phyloP scores from a whole-genome alignment of 1,140 invertebrate species.

The Ridgeia piscesae region DNA sequence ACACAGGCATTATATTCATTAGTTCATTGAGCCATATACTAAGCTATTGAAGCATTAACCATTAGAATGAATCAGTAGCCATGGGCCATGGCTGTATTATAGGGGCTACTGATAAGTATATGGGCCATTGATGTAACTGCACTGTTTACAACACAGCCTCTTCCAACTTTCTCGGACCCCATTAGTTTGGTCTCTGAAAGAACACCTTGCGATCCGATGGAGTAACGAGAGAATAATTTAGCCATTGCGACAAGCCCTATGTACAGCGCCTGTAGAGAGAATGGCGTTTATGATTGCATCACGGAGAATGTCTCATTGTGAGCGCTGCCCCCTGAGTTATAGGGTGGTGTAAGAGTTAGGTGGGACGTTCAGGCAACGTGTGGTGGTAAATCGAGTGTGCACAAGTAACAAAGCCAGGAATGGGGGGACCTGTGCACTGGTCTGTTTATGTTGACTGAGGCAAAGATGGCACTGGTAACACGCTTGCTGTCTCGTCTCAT shows the following conservation, averaged over 20 bases:
- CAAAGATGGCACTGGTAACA: neutral
- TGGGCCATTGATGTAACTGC: neutral
- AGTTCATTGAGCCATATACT: neutral
- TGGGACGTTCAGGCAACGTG: neutral
- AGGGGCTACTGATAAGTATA: neutral
- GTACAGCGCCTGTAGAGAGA: neutral
- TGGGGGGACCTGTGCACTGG: neutral
- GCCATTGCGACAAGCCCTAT: neutral
- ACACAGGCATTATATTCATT: neutral
- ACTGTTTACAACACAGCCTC: neutral
- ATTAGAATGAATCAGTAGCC: neutral
- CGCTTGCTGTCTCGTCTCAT: neutral
- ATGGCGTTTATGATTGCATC: neutral
- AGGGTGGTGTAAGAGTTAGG: neutral
- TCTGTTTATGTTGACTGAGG: neutral
- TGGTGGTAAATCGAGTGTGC: neutral
- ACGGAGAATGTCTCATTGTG: neutral
- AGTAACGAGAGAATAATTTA: neutral
- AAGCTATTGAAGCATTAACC: neutral
- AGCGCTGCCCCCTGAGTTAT: neutral
- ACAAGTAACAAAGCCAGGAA: neutral
- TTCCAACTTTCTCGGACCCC: neutral
- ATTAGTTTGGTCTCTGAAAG: neutral
- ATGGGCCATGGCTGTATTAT: neutral
- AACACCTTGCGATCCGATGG: neutral